A percentile compares a stretch with the other conserved stretches of the same genome.
These are phyloP conservation scores for Nothocercus nigrocapillus DNA, from an alignment of 2,113 vertebrate species.

Conservation along the genomic window DNA sequence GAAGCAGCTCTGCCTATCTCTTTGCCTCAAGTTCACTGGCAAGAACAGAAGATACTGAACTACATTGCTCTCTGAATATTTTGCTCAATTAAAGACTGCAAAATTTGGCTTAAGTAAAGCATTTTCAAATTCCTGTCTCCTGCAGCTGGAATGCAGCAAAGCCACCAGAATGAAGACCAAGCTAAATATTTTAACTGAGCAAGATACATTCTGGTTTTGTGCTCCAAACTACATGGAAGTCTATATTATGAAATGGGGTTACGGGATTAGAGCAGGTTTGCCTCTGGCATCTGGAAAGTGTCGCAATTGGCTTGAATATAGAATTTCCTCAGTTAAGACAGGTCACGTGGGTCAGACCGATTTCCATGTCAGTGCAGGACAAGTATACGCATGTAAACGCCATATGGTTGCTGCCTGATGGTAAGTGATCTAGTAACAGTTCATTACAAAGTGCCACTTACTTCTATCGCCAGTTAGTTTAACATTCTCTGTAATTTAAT, in stretches of 20 bases:
- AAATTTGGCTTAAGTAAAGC: conserved; percentile 21
- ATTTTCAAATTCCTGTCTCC: conserved; percentile 17
- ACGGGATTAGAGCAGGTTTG: neutral
- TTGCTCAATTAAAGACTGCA: conserved; percentile 33
- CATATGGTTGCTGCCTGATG: neutral
- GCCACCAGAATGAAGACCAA: conserved; percentile 42
- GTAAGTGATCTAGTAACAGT: neutral
- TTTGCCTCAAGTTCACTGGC: neutral
- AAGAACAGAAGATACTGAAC: neutral
- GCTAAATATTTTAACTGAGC: conserved; percentile 50
- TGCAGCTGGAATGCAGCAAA: conserved; percentile 41
- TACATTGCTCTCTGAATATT: neutral
- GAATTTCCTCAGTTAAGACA: neutral
- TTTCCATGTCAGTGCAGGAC: neutral
- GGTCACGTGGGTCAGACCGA: neutral
- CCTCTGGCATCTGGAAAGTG: neutral
- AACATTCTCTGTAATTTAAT: neutral
- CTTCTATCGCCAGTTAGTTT: neutral
- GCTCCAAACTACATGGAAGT: neutral
- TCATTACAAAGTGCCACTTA: neutral
- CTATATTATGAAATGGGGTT: neutral
- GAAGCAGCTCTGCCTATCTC: neutral
- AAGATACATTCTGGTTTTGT: neutral
- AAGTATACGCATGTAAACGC: neutral
- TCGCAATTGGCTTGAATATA: neutral